These are phyloP conservation scores for Octonoba sinensis DNA, from an alignment of 2,888 invertebrate species.

Conservation along the genomic window DNA sequence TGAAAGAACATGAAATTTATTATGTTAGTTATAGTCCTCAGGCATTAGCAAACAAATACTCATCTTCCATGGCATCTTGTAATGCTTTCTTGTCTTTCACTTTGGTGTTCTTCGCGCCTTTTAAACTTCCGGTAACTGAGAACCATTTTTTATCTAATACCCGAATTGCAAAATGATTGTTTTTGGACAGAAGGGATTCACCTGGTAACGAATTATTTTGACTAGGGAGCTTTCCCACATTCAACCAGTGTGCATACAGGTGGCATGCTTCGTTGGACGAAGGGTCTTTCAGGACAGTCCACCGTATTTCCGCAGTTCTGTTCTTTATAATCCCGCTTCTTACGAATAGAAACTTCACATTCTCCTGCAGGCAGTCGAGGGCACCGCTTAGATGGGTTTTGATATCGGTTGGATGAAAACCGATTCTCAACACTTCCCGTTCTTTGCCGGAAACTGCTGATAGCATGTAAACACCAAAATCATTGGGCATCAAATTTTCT, in stretches of 20 bases:
- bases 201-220: conserved; percentile 16
- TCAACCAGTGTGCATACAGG: conserved; percentile 43
- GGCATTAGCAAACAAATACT: not conserved
- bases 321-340: not conserved
- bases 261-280: conserved; percentile 19
- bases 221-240: conserved; percentile 4
- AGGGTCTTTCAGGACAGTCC: conserved; percentile 17
- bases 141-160: conserved; percentile 37
- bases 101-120: conserved; percentile 13
- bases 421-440: conserved; percentile 9
- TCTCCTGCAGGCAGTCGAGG: not conserved
- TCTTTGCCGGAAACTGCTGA: conserved; percentile 15
- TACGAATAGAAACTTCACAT: conserved; percentile 4
- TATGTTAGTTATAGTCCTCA: too few relatives aligned
- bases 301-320: conserved; percentile 6
- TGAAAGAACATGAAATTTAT: too few relatives aligned
- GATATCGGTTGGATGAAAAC: not conserved
- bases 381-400: not conserved
- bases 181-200: conserved; percentile 4
- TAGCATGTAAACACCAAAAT: conserved; percentile 14
- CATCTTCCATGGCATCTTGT: conserved; percentile 19
- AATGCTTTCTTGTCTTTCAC: conserved; percentile 22
- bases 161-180: conserved; percentile 20
- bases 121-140: conserved; percentile 14
- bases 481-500: conserved; percentile 14